Evolutionary conservation across 2,888 invertebrate genomes (phyloP).

Genomic region (Operophtera brumata): DNA sequence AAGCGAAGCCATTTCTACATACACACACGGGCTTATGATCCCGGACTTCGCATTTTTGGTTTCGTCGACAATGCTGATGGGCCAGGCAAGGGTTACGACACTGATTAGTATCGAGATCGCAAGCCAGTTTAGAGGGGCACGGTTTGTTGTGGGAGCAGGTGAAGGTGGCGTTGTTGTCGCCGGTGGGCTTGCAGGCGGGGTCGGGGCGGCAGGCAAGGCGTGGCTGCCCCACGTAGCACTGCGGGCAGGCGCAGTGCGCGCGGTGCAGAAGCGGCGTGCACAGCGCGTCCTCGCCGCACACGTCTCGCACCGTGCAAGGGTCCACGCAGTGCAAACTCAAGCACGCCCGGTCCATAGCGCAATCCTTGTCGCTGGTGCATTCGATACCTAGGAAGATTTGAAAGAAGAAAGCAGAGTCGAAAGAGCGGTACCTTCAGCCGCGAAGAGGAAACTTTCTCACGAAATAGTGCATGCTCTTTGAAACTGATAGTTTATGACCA

Average conservation of each 20-base stretch:
- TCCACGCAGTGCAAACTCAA: constrained; percentile 94
- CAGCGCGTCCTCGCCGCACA: constrained; percentile 93
- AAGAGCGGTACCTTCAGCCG: constrained; percentile 92
- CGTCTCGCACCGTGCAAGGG: constrained; percentile 93
- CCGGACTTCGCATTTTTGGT: constrained; percentile 93
- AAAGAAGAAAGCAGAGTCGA: constrained; percentile 83
- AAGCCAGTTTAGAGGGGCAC: constrained; percentile 88
- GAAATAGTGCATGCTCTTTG: constrained; percentile 85
- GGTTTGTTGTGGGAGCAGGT: constrained; percentile 85
- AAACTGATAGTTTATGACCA: constrained; percentile 79
- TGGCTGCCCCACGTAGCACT: constrained; percentile 92
- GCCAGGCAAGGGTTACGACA: constrained; percentile 91
- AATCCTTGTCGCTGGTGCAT: constrained; percentile 95
- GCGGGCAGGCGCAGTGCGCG: constrained; percentile 93
- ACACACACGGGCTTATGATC: constrained; percentile 92
- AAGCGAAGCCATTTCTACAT: constrained; percentile 92
- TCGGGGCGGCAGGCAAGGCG: constrained; percentile 89
- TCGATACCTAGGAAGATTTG: constrained; percentile 87
- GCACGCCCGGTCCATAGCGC: constrained; percentile 95
- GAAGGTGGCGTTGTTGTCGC: constrained; percentile 80
- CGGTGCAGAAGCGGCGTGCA: constrained; percentile 92
- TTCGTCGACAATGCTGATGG: constrained; percentile 86
- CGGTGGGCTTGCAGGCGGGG: constrained; percentile 85
- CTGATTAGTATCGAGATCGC: constrained; percentile 84
- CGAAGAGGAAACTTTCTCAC: constrained; percentile 92